Evolutionary conservation across 2,113 vertebrate genomes (phyloP), one percentile per base, ranked within the genome.

Genomic region (Galeopterus variegatus): DNA sequence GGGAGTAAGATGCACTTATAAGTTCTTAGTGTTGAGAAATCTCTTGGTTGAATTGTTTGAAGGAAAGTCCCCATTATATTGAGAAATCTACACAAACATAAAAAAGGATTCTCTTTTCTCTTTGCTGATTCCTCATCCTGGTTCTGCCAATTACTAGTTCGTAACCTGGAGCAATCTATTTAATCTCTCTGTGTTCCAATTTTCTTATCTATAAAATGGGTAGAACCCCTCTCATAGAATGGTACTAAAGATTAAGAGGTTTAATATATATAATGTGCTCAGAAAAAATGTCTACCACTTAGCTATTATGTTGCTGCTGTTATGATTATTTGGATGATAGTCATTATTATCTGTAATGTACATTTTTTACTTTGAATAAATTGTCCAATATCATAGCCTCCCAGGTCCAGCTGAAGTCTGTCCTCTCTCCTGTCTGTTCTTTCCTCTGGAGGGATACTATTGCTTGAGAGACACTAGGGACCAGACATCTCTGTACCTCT

Each of bases 61-160:
- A 93, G 23, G 58, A 89, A 89, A 94, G 67, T 90, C 28, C 52
- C 83, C 89, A 90, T 62, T 83, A 24, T 54, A 26, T 69, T 23
- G 73, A 82, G 73, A 91, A 70, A 81, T 85, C 48, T 67, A n/a
- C 31, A 54, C 8, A 54, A 92, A 36, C 24, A 33, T 72, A 21
- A 23, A 91, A 73, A 80, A 95, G 2, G 33, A 36, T 92, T 91
- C 45, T 92, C 12, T 88, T n/a, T 77, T 88, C 70, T 90, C 58
- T 70, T 86, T 76, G 54, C 60, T 80, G 17, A 50, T 58, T 94
- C 28, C n/a, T 96, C 60, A 41, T 17, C 31, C 50, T 92, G 60
- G n/a, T 70, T 94, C 82, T 81, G 7, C 60, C 65, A 21, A 24
- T 62, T 62, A n/a, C 5, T 36, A 24, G 23, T 58, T 41, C 45